These are phyloP conservation scores for Drosophila monieri DNA, from an alignment of 2,888 invertebrate genomes.

Conservation along the genomic window DNA sequence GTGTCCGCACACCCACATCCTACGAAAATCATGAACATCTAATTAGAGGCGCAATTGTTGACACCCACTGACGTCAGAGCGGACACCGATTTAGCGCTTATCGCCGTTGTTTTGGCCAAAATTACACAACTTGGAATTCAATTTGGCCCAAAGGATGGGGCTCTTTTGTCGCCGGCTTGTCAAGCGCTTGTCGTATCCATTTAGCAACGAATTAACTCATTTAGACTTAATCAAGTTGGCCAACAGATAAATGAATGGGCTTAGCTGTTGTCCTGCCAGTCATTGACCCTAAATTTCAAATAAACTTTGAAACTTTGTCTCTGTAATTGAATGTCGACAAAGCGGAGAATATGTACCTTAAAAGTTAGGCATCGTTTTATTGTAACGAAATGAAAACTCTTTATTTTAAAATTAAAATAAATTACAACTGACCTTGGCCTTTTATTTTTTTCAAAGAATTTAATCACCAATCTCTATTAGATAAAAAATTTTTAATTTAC, in stretches of 20 bases:
- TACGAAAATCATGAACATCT: constrained; percentile 50
- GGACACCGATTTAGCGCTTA: constrained; percentile 34
- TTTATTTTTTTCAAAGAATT: no score
- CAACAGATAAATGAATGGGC: constrained; percentile 30
- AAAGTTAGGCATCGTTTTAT: no score
- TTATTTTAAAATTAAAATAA: neutral
- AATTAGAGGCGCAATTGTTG: constrained; percentile 71
- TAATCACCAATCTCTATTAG: no score
- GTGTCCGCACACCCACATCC: constrained; percentile 39
- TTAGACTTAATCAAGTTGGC: constrained; percentile 33
- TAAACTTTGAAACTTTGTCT: constrained; percentile 8
- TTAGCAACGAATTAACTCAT: constrained; percentile 42
- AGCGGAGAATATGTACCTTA: neutral
- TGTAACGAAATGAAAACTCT: neutral
- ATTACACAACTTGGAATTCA: constrained; percentile 28
- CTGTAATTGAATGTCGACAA: neutral
- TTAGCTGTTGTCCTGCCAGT: constrained; percentile 22
- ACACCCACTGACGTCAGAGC: constrained; percentile 62
- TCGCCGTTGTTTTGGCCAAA: constrained; percentile 22
- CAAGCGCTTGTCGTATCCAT: constrained; percentile 38
- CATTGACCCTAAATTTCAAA: constrained; percentile 18
- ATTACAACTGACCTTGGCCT: no score
- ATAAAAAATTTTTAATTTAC: neutral
- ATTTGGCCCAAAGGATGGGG: constrained; percentile 5
- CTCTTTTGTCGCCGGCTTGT: constrained; percentile 19